A percentile compares a stretch with the other conserved stretches of the same genome.
These are phyloP conservation scores for Sabatieria punctata DNA, from an alignment of 2,888 invertebrate genomes.

Conservation along the genomic window DNA sequence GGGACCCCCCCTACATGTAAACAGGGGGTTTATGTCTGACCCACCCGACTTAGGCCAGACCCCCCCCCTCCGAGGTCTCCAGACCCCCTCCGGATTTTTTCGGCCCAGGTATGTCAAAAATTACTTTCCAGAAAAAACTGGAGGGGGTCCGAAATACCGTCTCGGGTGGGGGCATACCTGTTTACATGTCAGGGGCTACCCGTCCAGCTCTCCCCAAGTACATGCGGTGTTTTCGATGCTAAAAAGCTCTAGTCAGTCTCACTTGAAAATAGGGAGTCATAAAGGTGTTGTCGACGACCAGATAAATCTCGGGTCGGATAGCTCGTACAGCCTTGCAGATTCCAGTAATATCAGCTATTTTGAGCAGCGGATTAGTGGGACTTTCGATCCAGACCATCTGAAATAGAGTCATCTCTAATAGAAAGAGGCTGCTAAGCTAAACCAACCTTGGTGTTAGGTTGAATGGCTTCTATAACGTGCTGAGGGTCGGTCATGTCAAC, in stretches of 20 bases:
- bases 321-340: slow-evolving; percentile 37
- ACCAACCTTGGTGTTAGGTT: slow-evolving; percentile 65
- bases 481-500: slow-evolving; percentile 54
- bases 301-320: slow-evolving; percentile 34
- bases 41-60: too few species aligned
- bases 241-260: slow-evolving; percentile 6
- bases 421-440: not conserved
- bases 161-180: too few species aligned
- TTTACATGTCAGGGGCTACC: too few species aligned
- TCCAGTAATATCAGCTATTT: slow-evolving; percentile 66
- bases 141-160: too few species aligned
- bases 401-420: slow-evolving; percentile 4
- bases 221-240: too few species aligned
- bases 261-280: slow-evolving; percentile 66
- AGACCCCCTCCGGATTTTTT: too few species aligned
- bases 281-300: slow-evolving; percentile 85
- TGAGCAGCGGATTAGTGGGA: slow-evolving; percentile 83
- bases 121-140: too few species aligned
- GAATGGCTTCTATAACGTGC: slow-evolving; percentile 50
- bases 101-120: too few species aligned
- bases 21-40: too few species aligned
- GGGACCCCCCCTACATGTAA: too few species aligned
- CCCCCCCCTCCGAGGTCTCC: too few species aligned
- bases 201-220: too few species aligned
- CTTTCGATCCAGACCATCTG: slow-evolving; percentile 73